Percentiles rank a stretch among this genome's conserved stretches.
phyloP scores from a whole-genome alignment of 1,140 invertebrate species.

The Sycophila sp. region DNA sequence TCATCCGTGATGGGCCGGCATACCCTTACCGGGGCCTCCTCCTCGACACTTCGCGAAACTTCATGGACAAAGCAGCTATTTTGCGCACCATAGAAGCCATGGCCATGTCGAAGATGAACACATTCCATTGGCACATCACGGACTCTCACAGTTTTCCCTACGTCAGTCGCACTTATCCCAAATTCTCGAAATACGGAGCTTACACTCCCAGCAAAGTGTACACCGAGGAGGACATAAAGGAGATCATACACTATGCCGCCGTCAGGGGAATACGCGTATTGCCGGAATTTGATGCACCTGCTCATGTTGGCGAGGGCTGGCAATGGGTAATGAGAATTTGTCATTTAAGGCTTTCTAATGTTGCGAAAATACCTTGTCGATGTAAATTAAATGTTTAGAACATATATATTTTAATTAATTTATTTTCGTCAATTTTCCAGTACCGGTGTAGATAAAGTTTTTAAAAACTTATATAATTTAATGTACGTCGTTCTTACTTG shows the following conservation, averaged over 20 bases:
- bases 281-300: slow-evolving; percentile 88
- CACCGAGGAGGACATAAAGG: slow-evolving; percentile 64
- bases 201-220: slow-evolving; percentile 76
- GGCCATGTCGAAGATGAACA: slow-evolving; percentile 84
- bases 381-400: too few species aligned
- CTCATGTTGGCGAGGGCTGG: slow-evolving; percentile 90
- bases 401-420: too few species aligned
- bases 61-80: slow-evolving; percentile 73
- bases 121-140: slow-evolving; percentile 91
- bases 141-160: slow-evolving; percentile 89
- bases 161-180: slow-evolving; percentile 73
- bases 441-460: too few species aligned
- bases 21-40: slow-evolving; percentile 82
- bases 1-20: slow-evolving; percentile 74
- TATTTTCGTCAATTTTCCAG: too few species aligned
- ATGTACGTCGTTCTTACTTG: too few species aligned
- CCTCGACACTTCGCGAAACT: slow-evolving; percentile 83
- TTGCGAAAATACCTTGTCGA: too few species aligned
- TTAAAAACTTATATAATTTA: too few species aligned
- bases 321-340: slow-evolving; percentile 69
- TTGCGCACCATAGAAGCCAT: slow-evolving; percentile 82
- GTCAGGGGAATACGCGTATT: slow-evolving; percentile 80
- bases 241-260: slow-evolving; percentile 77
- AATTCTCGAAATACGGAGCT: slow-evolving; percentile 77
- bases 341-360: background rate